phyloP scores from a whole-genome alignment of 1,140 invertebrate genomes.

The Bilobella aurantiaca region DNA sequence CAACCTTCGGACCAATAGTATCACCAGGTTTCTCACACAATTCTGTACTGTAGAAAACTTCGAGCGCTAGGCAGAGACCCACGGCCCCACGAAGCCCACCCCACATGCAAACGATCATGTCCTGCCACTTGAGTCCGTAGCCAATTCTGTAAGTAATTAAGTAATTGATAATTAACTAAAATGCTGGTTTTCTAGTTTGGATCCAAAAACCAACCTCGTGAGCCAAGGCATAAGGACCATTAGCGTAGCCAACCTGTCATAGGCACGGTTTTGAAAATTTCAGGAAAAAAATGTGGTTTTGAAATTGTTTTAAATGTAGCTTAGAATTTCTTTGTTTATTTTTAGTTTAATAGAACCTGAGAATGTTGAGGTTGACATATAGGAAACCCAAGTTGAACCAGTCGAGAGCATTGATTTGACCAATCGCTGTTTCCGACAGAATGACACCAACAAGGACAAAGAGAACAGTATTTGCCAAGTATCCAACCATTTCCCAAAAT shows the following conservation, averaged over 20 bases:
- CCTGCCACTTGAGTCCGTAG: conserved; percentile 43
- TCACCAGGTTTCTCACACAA: conserved; percentile 35
- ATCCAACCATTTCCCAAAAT: conserved; percentile 44
- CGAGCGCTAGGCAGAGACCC: conserved; percentile 42
- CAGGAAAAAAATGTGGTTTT: conserved; percentile 38
- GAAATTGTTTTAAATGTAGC: conserved; percentile 4
- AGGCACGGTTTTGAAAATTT: conserved; percentile 42
- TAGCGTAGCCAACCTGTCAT: conserved; percentile 16
- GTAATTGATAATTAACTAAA: too few relatives aligned
- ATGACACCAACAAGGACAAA: conserved; percentile 44
- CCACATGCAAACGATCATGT: conserved; percentile 29
- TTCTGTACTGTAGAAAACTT: conserved; percentile 37
- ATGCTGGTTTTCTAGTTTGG: too few relatives aligned
- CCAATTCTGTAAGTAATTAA: too few relatives aligned
- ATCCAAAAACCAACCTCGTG: too few relatives aligned
- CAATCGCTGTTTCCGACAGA: conserved; percentile 38
- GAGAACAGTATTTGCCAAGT: conserved; percentile 44
- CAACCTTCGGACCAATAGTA: conserved; percentile 33
- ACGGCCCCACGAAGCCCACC: conserved; percentile 41
- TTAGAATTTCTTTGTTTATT: neutral
- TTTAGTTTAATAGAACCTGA: conserved; percentile 36
- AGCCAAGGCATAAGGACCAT: neutral
- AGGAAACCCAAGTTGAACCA: conserved; percentile 40
- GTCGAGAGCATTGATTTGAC: conserved; percentile 36
- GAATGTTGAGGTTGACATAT: conserved; percentile 40